Base-by-base conservation (phyloP, 1,140 invertebrate genomes). In the Cydia fagiglandana region DNA sequence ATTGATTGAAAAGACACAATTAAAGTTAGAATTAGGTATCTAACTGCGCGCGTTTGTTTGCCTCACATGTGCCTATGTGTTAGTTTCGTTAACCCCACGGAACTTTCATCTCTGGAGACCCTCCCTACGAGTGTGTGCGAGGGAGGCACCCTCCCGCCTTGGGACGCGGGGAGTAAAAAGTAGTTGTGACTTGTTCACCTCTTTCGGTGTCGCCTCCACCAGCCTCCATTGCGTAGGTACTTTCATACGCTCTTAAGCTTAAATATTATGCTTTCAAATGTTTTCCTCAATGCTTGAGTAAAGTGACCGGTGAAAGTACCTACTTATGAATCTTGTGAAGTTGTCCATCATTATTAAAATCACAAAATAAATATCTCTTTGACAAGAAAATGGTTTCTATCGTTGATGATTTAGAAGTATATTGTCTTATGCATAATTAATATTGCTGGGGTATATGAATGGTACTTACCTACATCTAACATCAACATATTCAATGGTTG, bases 1-100 rank as follows among this genome's bases (percentile, higher is more conserved):
- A 93, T 93, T 88, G 91, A 93, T 93, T 93, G 90, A 90, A 91
- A 91, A 89, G 90, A 91, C 89, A 91, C 90, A 93, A 93, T 93
- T 93, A 93, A 93, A 93, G 83, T 93, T 90, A 86, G 85, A 91
- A 89, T 92, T 93, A 90, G 90, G 87, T 89, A 88, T 90, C 81
- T 88, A 84, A 56, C 30, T 7, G 17, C 64, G 84, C 86, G 80
- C 86, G 88, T 91, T 89, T 90, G 89, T 89, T 70, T 89, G 88
- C 91, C 86, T 89, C 86, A 86, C 86, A 84, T 82, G 85, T 81
- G 82, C 82, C 86, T 87, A 81, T 88, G 88, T 90, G 86, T 86
- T 84, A 80, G 83, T 85, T 86, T 80, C 83, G 82, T 87, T 91
- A 91, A 91, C 90, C 90, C 91, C 91, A 91, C 90, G 82, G 88